Base-by-base conservation (phyloP, 2,888 invertebrate genomes). In the Sylvicola fuscatus region DNA sequence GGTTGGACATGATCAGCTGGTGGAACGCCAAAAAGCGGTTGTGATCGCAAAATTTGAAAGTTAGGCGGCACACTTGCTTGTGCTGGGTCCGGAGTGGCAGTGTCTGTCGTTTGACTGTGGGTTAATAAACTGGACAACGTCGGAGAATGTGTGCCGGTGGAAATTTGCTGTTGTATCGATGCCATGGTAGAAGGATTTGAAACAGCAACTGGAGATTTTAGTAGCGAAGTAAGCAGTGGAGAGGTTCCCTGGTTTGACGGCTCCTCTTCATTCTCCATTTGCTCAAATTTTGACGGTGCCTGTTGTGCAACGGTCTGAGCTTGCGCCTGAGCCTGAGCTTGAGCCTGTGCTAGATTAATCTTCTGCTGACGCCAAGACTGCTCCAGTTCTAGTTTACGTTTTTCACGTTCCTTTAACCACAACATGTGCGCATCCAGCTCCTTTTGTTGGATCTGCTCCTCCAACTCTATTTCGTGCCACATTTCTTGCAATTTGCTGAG, bases 161-260 rank as follows among this genome's bases (percentile, higher is more conserved):
- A 4, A 21, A 21, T 21, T 21, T 21, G 21, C 8, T 2, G 63
- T 61, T 3, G 60, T n/a, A 60, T 62, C 0, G 62, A 53, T 6
- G 31, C 21, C 4, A 21, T 21, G 21, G 21, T 65, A 51, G n/a
- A 62, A 50, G 51, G 49, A 44, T 49, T 45, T 41, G 58, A 56
- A 13, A 59, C 53, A 36, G 68, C 67, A 17, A 68, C 67, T 1
- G 70, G 69, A 32, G 75, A 77, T 53, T 86, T 83, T 4, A 89
- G 59, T 27, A 89, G 61, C 32, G 84, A 84, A 7, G 87, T 84
- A 33, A 89, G 61, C 31, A 89, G 58, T 0, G 86, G 86, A 0
- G 76, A 75, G 0, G 74, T 63, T 0, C 68, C 70, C 3, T 68
- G 60, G 14, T 27, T 39, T 62, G 64, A 38, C 3, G 40, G 36